Evolutionary conservation across 2,888 invertebrate genomes (phyloP), one percentile per base, ranked within the genome.

Genomic region (Rhorus exstirpatorius): DNA sequence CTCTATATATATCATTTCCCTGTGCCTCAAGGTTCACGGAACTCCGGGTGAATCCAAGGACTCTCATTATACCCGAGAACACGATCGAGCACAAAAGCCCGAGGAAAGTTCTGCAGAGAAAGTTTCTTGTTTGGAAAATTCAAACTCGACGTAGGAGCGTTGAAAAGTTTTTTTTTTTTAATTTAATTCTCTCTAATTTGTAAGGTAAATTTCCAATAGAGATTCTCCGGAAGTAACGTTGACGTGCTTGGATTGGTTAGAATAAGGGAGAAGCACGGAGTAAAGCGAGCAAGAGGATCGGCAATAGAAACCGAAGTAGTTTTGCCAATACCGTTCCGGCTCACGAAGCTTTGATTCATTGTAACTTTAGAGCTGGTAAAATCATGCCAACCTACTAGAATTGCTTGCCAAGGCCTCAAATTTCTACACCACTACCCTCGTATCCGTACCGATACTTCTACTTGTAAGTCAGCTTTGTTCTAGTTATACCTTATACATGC

Each of bases 141-240:
- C 76, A 84, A 86, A 86, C 86, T 85, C 76, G 72, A 78, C 76
- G 63, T 26, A 21, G 81, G 85, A 83, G 82, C 82, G 44, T 44
- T 55, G 75, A 41, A 58, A 76, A 76, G 21, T 35, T 60, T 61
- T 44, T 60, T 49, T 68, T 90, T 91, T 91, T 90, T 89, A 91
- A 91, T 91, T 91, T 90, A 91, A 91, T 91, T 90, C 89, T 88
- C 90, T 89, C 87, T 91, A 91, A 91, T 91, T 91, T 91, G 90
- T 89, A 90, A 91, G 90, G 90, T 91, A 91, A 91, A 91, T 91
- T 91, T 91, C 90, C 90, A 89, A 91, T 91, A 90, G 90, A 87
- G 88, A 89, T 90, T 89, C 90, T 88, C 86, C 80, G 58, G 38
- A 67, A 76, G 76, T 65, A 79, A 70, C 38, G 61, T 53, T 55